phyloP scores from a whole-genome alignment of 2,888 invertebrate genomes.

The Acanthococcus lagerstroemiae region DNA sequence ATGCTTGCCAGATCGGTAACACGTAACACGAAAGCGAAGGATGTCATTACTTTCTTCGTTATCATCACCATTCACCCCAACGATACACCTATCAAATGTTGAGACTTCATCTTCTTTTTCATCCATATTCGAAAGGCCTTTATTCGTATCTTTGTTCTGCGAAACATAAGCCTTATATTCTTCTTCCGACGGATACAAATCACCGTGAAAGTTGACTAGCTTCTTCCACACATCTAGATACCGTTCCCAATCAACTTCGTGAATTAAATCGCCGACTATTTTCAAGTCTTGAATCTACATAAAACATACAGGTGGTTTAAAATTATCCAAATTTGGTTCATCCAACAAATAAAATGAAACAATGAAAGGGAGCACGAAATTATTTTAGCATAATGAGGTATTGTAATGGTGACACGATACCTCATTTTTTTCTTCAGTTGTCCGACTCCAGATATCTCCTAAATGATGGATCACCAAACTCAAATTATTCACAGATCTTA shows the following conservation, averaged over 20 bases:
- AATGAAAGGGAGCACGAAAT: too few relatives aligned
- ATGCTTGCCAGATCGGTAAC: slow-evolving; percentile 48
- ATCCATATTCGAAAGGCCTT: not conserved
- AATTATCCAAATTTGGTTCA: too few relatives aligned
- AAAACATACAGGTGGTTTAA: slow-evolving; percentile 3
- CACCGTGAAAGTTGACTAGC: slow-evolving; percentile 28
- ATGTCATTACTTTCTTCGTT: not conserved
- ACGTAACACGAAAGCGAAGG: slow-evolving; percentile 48
- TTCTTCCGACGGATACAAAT: slow-evolving; percentile 33
- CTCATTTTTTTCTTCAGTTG: not conserved
- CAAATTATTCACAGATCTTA: slow-evolving; percentile 36
- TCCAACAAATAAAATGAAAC: too few relatives aligned
- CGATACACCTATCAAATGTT: too few relatives aligned
- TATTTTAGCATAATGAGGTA: not conserved
- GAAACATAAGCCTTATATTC: slow-evolving; percentile 26
- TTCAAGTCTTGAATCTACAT: slow-evolving; percentile 32
- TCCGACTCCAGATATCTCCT: not conserved
- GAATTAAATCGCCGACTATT: slow-evolving; percentile 24
- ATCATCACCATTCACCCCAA: not conserved
- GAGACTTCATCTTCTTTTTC: not conserved
- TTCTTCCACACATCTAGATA: slow-evolving; percentile 32
- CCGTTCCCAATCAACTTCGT: slow-evolving; percentile 32
- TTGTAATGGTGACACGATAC: not conserved
- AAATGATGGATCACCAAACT: slow-evolving; percentile 32
- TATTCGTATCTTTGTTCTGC: not conserved